Base-by-base conservation (phyloP, 2,797 vertebrate species). In the Coregonus suidteri region DNA sequence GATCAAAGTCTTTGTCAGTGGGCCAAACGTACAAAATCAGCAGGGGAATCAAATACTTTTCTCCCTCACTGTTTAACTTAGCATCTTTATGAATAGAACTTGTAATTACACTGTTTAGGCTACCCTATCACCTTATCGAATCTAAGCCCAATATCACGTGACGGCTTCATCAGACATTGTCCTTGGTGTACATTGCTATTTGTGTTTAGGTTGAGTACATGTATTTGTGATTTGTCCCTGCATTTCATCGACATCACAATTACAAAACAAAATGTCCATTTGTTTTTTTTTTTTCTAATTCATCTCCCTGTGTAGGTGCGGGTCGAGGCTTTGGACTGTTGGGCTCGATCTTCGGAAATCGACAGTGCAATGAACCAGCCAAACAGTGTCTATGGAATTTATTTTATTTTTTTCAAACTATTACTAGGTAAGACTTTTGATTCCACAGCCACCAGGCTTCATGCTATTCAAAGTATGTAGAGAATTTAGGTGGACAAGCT, bases 351-450 rank as follows among this genome's bases (percentile, higher is more conserved):
- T 99, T 99, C 94, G 98, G 98, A 88, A 97, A n/a, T 96, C 80
- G 95, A 98, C 93, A 99, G 97, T 90, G 96, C 95, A 93, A 94
- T 99, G 96, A 99, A 99, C 93, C 98, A 99, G 93, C 96, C 98
- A 91, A 99, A 99, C 96, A 99, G 98, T 95, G 94, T 99, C 94
- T 99, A 98, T 82, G 97, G 98, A 91, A 95, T 99, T 77, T 92
- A 91, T 99, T 99, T 96, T 99, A 99, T 96, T 95, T 96, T 91
- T 96, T 98, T 93, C 98, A 99, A 91, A n/a, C 95, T 99, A 91
- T 94, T 99, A 88, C 95, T 99, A 91, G 98, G 98, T 99, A 95
- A 97, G 96, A 92, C 4, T 3, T 62, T 25, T 0, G 59, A 78
- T 75, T 78, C 31, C 65, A 67, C 65, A 13, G 71, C 65, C 65